Evolutionary conservation across 2,113 vertebrate genomes (phyloP), one percentile per base, ranked within the genome.

Genomic region (Leuciscus idus): DNA sequence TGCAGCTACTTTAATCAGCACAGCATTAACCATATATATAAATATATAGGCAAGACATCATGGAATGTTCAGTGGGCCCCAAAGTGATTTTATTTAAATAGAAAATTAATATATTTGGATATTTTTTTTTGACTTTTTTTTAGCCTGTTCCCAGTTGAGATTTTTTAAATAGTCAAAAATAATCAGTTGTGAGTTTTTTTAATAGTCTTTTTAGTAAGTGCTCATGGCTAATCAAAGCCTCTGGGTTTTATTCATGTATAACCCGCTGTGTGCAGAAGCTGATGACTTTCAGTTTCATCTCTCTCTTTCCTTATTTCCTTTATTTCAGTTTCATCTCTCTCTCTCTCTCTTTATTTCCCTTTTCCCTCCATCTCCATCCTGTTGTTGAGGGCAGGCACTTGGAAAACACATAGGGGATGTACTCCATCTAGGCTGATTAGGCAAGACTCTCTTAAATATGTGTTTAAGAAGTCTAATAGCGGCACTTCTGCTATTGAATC

Each of bases 91-190:
- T 94, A 93, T 93, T 93, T 94, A 91, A 92, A 90, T 93, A 74
- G 80, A 81, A 93, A 94, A 92, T 91, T 94, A 94, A 95, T 94
- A 94, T 95, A 94, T 95, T 93, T 94, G 86, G 90, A 88, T 91
- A 84, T 83, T 83, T 89, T 15, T 88, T 89, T 87, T 70, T 81
- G 70, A 84, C 88, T 91, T 89, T 88, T 85, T 33, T 33, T 93
- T 89, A 46, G n/a, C 59, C 59, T 13, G 0, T 62, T 64, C 50
- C 75, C 23, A 15, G 12, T 30, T 36, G 33, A 26, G 78, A 46
- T 81, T 57, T 81, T 64, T 39, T 5, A 21, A 23, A 21, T 72
- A 0, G 11, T 23, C 3, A 33, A 33, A 33, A 33, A 33, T 0
- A 33, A 64, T 81, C 78, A 43, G 36, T 15, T 81, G 12, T 28